Evolutionary conservation across 2,113 vertebrate species (phyloP), one percentile per base, ranked within the genome.

Genomic region (Isurus oxyrinchus): DNA sequence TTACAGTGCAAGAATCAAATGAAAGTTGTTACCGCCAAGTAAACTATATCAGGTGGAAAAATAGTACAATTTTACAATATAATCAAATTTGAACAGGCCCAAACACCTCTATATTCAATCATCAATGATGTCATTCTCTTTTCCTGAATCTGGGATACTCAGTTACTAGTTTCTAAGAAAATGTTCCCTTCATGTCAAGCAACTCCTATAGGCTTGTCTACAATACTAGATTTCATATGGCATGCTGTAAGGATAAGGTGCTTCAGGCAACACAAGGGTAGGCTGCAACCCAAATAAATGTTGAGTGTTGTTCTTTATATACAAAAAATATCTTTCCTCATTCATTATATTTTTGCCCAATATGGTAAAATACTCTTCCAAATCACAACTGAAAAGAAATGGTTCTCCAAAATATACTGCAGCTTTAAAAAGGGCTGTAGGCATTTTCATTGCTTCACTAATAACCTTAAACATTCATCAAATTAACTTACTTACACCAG

Each of bases 401-500:
- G n/a, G 0, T 66, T 94, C 35, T 49, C 63, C 66, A 95, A 95
- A 67, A 69, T 27, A 98, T 98, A 99, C 98, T 98, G 98, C 98
- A 98, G 98, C 97, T 98, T 98, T 98, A 98, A 98, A 98, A 98
- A 98, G 98, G 98, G 98, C 98, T 98, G 97, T 98, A 98, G 98
- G 98, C 99, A 97, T 97, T 97, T 98, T 97, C 98, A 98, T 98
- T 98, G 98, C 99, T 98, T 99, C 98, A 98, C 98, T 99, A 99
- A 99, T 99, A 99, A 99, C 40, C n/a, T 13, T 27, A 95, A 5
- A n/a, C 27, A 67, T 49, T 95, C 31, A 91, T 59, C n/a, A 66
- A 61, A 21, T n/a, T 99, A 98, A 99, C 98, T 99, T 99, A 99
- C 99, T 99, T 99, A 99, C 98, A 99, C 98, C 99, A 97, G 98